Base-by-base conservation (phyloP, 2,113 vertebrate genomes). In the Athene noctua region DNA sequence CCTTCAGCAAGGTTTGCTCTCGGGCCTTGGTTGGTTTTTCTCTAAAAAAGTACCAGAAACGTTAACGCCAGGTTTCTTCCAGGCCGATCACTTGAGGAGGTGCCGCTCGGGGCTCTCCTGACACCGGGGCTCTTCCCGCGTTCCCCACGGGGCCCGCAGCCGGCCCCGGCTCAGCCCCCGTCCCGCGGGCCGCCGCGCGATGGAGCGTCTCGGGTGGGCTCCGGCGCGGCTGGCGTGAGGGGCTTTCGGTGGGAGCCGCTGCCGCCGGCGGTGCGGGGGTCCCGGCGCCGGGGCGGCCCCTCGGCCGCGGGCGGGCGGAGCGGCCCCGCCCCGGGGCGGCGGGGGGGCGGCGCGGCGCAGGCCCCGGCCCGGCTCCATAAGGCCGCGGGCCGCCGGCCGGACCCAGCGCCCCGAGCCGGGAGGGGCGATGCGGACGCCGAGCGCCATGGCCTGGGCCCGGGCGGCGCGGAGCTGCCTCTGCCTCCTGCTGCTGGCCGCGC, bases 1-100 rank as follows among this genome's bases (percentile, higher is more conserved):
- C 40, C 62, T 29, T 18, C 15, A 1, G 44, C 19, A 1, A 16
- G 25, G 9, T 1, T 13, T 4, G n/a, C 34, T 52, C 44, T 6
- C 0, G 11, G 29, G 9, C 27, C n/a, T 14, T 4, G 1, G 9
- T 8, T 5, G 23, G 0, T 55, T 67, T 36, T 22, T 4, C 49
- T 15, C 55, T 21, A 5, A 4, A 32, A 9, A 12, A 11, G n/a
- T 4, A 1, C 2, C 4, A 21, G n/a, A 8, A 13, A 4, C 0
- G 36, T 10, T 11, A 9, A 8, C 3, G 15, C 47, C 5, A 1
- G 36, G 3, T 11, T 15, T 9, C 42, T 20, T 3, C 29, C 66
- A 2, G 65, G 17, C 66, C 18, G 10, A 14, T 8, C 57, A 4
- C 32, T 2, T 3, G 12, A 13, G 47, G 34, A 14, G 44, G 29